Evolutionary conservation across 1,140 invertebrate species (phyloP), one percentile per base, ranked within the genome.

Genomic region (Diorhabda elongata): DNA sequence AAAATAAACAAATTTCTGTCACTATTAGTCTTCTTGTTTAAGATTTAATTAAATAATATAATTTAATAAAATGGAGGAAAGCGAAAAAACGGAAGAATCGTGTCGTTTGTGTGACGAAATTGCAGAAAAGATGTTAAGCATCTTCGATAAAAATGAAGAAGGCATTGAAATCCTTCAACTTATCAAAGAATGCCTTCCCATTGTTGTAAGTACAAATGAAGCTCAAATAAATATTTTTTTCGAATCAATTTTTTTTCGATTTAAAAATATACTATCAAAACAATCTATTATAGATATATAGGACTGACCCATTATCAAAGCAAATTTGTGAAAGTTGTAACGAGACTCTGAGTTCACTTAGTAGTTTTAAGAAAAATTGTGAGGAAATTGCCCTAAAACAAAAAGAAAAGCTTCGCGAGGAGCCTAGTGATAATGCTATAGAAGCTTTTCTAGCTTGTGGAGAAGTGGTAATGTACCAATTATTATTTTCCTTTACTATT

Each of bases 291-390:
- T 62, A 81, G 80, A 76, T 81, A 44, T 80, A 80, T 69, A 74
- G 75, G 73, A 75, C 77, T 60, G 80, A 81, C 72, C 80, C 78
- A 42, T 64, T 80, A 52, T 78, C 79, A 60, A 81, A 81, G 69
- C 72, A 73, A 58, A 73, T 81, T 44, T 81, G 80, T 66, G 70
- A 77, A 59, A 72, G 70, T 45, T 81, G 80, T 62, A 77, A 73
- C n/a, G 67, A 68, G 7, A 79, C 75, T 61, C 68, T 81, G 11
- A 70, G 76, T 58, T 74, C 70, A 43, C 70, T 78, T 58, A 71
- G 67, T 61, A 73, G 70, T 57, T 81, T 81, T 69, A 77, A 77
- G 60, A 79, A 75, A 72, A 74, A 43, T 45, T 73, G 72, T 57
- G 59, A 73, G 60, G 73, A 76, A 58, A 77, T 71, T 52, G 72